These are phyloP conservation scores for Pocillopora grandis DNA, from an alignment of 92 coral and sea anemone genomes.

Conservation along the genomic window DNA sequence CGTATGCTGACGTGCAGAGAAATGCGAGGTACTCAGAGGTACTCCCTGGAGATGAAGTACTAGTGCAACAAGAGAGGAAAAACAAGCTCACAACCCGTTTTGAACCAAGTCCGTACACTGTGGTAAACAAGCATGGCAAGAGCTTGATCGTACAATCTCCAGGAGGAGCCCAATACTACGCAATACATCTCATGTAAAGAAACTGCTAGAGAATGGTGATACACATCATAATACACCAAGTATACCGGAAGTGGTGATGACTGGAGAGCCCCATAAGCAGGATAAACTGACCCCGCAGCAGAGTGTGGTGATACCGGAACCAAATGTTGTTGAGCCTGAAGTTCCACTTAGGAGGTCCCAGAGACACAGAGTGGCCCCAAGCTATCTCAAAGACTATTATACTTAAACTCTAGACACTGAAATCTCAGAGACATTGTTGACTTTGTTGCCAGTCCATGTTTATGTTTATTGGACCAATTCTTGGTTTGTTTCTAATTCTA, in stretches of 20 bases:
- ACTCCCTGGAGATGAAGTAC: slow-evolving; percentile 46
- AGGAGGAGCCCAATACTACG: slow-evolving; percentile 42
- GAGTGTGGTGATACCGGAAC: slow-evolving; percentile 6
- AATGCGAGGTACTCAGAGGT: slow-evolving; percentile 37
- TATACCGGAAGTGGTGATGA: background rate
- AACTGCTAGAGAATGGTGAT: background rate
- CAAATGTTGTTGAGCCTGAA: background rate
- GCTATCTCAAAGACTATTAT: too few species aligned
- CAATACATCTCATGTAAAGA: slow-evolving; percentile 51
- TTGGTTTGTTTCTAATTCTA: too few species aligned
- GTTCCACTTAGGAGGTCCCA: too few species aligned
- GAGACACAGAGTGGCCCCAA: too few species aligned
- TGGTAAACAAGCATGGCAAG: slow-evolving; percentile 45
- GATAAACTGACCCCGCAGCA: background rate
- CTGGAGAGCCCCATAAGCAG: background rate
- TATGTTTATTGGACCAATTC: too few species aligned
- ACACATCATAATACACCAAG: background rate
- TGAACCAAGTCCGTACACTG: slow-evolving; percentile 37
- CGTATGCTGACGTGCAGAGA: slow-evolving; percentile 32
- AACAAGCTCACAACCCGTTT: slow-evolving; percentile 47
- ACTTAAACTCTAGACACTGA: too few species aligned
- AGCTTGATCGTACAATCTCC: slow-evolving; percentile 36
- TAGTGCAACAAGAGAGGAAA: slow-evolving; percentile 37
- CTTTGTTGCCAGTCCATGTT: too few species aligned
- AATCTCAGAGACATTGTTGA: too few species aligned